phyloP scores from a whole-genome alignment of 2,113 vertebrate species.

The Ascaphus truei region DNA sequence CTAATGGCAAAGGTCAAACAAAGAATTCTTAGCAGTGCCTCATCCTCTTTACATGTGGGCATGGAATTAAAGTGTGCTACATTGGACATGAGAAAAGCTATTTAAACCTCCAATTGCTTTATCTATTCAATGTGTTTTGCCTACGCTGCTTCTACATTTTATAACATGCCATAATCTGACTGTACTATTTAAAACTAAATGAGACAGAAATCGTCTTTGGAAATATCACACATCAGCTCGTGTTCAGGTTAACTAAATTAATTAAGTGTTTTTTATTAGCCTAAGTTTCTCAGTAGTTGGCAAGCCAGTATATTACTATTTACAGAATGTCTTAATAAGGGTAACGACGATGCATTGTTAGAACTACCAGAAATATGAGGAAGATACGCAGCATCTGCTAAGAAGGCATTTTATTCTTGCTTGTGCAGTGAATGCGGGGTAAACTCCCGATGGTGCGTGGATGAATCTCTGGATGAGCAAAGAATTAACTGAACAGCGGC shows the following conservation, averaged over 20 bases:
- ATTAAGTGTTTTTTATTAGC: conserved; percentile 32
- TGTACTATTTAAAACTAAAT: conserved; percentile 22
- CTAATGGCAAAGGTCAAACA: too few species aligned
- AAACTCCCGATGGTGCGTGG: conserved; percentile 36
- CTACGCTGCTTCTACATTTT: neutral
- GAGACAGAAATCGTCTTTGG: conserved; percentile 18
- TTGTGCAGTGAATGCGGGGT: conserved; percentile 14
- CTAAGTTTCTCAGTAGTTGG: conserved; percentile 19
- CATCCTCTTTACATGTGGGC: too few species aligned
- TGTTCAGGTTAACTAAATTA: conserved; percentile 28
- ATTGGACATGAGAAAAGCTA: too few species aligned
- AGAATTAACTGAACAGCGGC: conserved; percentile 36
- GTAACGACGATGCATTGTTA: conserved; percentile 22
- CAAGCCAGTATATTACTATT: conserved; percentile 30
- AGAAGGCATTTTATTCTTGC: conserved; percentile 8
- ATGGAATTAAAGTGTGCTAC: too few species aligned
- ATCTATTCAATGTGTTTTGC: neutral
- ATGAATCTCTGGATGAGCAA: conserved; percentile 27
- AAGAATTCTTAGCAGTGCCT: too few species aligned
- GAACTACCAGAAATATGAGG: conserved; percentile 24
- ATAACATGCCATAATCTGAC: conserved; percentile 3
- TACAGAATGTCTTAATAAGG: conserved; percentile 31
- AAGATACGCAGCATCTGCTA: conserved; percentile 31
- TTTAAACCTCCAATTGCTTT: neutral
- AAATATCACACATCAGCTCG: conserved; percentile 18